These are phyloP conservation scores for Eulemur mongoz DNA, from an alignment of 2,797 vertebrate genomes.

Conservation along the genomic window DNA sequence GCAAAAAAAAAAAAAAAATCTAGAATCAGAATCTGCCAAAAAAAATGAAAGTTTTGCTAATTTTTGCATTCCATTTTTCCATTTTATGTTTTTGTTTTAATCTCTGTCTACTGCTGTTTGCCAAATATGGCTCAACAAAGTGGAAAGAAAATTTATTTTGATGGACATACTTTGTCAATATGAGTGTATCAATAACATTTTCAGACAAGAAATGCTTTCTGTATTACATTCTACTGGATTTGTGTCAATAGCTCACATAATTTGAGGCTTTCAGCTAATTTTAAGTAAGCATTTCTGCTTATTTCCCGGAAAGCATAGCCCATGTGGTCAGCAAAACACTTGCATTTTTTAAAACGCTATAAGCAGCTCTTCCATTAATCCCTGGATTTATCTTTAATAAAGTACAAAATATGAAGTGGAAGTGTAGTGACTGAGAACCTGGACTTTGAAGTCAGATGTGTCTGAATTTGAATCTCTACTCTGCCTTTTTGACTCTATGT, in stretches of 20 bases:
- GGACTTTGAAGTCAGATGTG: not conserved
- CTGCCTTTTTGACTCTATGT: not conserved
- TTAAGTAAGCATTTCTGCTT: not conserved
- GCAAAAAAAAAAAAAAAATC: not conserved
- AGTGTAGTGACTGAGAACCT: not conserved
- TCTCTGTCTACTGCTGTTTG: not conserved
- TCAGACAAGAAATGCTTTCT: not conserved
- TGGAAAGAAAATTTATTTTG: not conserved
- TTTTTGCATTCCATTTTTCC: not conserved
- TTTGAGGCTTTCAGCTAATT: not conserved
- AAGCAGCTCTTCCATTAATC: not conserved
- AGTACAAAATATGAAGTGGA: not conserved
- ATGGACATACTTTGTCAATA: not conserved
- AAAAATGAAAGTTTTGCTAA: not conserved
- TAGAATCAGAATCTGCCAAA: not conserved
- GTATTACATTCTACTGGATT: not conserved
- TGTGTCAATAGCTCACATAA: not conserved
- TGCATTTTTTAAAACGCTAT: not conserved
- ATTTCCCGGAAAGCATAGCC: not conserved
- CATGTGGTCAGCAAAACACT: not conserved
- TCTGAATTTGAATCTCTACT: not conserved
- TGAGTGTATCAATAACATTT: not conserved
- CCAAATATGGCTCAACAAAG: not conserved
- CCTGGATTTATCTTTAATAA: not conserved
- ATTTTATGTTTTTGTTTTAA: constrained; percentile 28